These are phyloP conservation scores for Hydraecia micacea DNA, from an alignment of 2,888 invertebrate genomes.

Conservation along the genomic window DNA sequence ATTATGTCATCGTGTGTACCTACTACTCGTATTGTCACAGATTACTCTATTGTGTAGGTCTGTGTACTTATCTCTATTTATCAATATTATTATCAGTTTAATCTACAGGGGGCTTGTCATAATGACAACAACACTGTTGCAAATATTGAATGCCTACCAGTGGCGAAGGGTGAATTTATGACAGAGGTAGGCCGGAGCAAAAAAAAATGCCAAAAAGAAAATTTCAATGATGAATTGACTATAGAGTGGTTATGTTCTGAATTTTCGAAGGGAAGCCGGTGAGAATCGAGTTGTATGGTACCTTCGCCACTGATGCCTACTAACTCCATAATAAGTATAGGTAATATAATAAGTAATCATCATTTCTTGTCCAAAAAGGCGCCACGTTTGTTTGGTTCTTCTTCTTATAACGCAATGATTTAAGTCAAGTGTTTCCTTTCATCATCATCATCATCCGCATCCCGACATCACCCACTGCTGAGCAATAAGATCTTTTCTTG, in stretches of 20 bases:
- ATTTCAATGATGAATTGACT: too few relatives aligned
- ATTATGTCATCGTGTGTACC: not conserved
- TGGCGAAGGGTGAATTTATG: too few relatives aligned
- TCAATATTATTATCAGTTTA: slow-evolving; percentile 14
- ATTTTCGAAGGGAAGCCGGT: too few relatives aligned
- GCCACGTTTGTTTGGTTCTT: not conserved
- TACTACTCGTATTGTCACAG: too few relatives aligned
- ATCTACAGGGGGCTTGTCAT: slow-evolving; percentile 33
- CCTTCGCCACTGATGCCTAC: too few relatives aligned
- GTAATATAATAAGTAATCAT: not conserved
- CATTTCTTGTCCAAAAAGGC: not conserved
- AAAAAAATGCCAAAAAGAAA: too few relatives aligned
- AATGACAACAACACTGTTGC: not conserved
- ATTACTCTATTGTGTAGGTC: not conserved
- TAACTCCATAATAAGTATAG: not conserved
- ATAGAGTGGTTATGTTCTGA: too few relatives aligned
- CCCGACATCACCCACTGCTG: too few relatives aligned
- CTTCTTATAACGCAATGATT: not conserved
- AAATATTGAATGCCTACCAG: not conserved
- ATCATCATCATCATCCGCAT: too few relatives aligned
- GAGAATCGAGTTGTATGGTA: too few relatives aligned
- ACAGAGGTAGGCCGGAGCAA: too few relatives aligned
- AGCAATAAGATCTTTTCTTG: too few relatives aligned
- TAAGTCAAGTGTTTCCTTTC: not conserved
- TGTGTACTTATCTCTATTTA: slow-evolving; percentile 9